A percentile compares a stretch with the other conserved stretches of the same genome.
Conservation (phyloP, 1,140 invertebrate species). For the Mactra quadrangularis region DNA sequence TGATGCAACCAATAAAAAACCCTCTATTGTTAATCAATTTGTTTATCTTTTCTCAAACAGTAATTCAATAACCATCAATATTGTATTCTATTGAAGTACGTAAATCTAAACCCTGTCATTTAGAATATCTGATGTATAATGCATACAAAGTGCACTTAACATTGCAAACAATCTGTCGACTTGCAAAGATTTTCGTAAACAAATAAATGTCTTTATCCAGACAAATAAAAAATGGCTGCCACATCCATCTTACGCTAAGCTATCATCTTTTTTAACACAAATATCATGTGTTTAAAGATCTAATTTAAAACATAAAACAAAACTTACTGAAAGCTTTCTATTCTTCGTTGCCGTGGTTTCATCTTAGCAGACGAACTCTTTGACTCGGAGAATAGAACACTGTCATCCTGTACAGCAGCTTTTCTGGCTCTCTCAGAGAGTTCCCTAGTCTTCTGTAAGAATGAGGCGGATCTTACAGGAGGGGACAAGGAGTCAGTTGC, state of each 20-base stretch:
- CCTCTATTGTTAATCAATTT: too few relatives aligned
- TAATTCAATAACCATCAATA: too few relatives aligned
- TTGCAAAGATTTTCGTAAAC: not conserved
- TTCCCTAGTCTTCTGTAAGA: constrained; percentile 58
- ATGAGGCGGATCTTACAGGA: constrained; percentile 48
- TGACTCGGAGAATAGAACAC: constrained; percentile 47
- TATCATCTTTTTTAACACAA: not conserved
- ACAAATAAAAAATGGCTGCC: not conserved
- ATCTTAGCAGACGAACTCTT: constrained; percentile 40
- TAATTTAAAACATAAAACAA: not conserved
- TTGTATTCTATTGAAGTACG: too few relatives aligned
- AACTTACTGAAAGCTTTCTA: constrained; percentile 63
- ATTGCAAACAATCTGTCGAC: too few relatives aligned
- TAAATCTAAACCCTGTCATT: too few relatives aligned
- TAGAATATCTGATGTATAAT: too few relatives aligned
- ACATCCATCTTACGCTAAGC: not conserved
- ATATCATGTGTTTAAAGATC: not conserved
- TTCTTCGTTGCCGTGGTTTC: constrained; percentile 56
- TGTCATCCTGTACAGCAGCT: constrained; percentile 60
- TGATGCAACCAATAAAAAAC: too few relatives aligned
- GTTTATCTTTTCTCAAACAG: too few relatives aligned
- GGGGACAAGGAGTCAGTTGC: constrained; percentile 20
- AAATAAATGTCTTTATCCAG: not conserved
- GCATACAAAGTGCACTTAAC: too few relatives aligned
- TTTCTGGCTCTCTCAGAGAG: constrained; percentile 43